Conservation (phyloP, 2,113 vertebrate species). For the Trichechus manatus region DNA sequence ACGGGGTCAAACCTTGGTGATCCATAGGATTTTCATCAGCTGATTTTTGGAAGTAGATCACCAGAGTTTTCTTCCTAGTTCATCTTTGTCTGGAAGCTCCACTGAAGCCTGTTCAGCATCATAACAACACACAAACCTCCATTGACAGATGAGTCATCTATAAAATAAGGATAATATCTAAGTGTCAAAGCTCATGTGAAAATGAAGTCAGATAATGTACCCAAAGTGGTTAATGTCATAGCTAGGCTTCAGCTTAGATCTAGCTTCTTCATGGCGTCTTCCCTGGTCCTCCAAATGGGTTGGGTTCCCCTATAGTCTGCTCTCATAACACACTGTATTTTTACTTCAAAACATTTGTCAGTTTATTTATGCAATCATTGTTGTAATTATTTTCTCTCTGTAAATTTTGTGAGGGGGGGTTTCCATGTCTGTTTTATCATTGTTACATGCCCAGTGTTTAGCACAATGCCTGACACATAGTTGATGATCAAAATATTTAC, state of each 20-base stretch:
- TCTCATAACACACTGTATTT: background rate
- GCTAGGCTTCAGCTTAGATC: background rate
- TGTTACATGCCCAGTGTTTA: background rate
- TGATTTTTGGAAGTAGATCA: background rate
- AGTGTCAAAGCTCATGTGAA: background rate
- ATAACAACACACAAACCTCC: background rate
- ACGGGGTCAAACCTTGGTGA: background rate
- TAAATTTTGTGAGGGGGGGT: background rate
- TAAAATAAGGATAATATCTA: background rate
- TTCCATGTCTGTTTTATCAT: background rate
- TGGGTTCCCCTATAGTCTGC: background rate
- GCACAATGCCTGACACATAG: background rate
- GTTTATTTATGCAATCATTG: background rate
- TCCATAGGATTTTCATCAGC: background rate
- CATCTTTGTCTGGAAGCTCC: background rate
- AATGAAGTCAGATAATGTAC: background rate
- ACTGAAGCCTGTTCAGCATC: background rate
- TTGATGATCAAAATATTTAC: constrained; percentile 12
- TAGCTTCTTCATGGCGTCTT: background rate
- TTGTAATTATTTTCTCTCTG: background rate
- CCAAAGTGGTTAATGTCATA: background rate
- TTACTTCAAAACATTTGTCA: background rate
- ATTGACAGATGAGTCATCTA: background rate
- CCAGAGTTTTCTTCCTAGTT: background rate
- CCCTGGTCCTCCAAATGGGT: background rate